Conservation (phyloP, 2,888 invertebrate species). For the Drosophila melanosoma region DNA sequence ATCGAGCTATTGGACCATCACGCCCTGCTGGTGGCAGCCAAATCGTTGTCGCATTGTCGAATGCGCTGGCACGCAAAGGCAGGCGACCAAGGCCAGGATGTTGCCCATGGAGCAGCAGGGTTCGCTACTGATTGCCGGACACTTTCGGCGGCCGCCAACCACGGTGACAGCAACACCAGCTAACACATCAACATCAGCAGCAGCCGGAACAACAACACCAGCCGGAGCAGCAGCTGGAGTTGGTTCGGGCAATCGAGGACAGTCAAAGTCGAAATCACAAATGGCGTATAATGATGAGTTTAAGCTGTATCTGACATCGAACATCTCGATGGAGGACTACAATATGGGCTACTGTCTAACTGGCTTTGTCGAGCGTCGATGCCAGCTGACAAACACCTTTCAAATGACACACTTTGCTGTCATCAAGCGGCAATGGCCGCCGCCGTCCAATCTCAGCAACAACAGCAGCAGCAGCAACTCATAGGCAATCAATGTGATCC, state of each 20-base stretch:
- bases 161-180: constrained; percentile 23
- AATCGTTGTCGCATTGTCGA: constrained; percentile 94
- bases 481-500: constrained; percentile 43
- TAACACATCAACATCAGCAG: constrained; percentile 31
- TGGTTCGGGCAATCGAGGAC: constrained; percentile 17
- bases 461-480: constrained; percentile 63
- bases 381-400: constrained; percentile 90
- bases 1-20: constrained; percentile 94
- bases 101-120: constrained; percentile 90
- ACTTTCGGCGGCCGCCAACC: constrained; percentile 74
- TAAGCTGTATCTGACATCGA: constrained; percentile 93
- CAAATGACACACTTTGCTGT: constrained; percentile 95
- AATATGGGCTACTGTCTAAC: constrained; percentile 96
- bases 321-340: constrained; percentile 93
- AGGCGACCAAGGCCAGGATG: constrained; percentile 91
- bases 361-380: constrained; percentile 92
- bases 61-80: constrained; percentile 88
- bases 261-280: constrained; percentile 57
- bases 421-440: constrained; percentile 89
- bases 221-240: constrained; percentile 15
- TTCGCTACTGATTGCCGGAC: constrained; percentile 92
- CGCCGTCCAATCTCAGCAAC: constrained; percentile 78
- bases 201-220: constrained; percentile 13
- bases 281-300: constrained; percentile 86
- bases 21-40: constrained; percentile 94